phyloP scores from a whole-genome alignment of 2,797 vertebrate species.

The Sparus aurata region DNA sequence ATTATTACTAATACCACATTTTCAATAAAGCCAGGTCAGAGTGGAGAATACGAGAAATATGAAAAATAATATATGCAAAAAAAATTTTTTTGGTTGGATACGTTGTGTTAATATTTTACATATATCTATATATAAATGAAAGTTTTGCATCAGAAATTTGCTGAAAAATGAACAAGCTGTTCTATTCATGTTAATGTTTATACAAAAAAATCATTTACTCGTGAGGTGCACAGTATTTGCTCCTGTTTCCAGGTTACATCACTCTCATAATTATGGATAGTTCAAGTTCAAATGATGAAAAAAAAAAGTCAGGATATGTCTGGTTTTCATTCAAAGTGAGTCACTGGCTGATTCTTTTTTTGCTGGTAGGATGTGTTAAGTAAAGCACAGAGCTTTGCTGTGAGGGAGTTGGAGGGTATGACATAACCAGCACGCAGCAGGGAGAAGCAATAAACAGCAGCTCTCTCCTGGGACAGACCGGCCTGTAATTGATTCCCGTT shows the following conservation, averaged over 20 bases:
- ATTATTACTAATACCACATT: neutral
- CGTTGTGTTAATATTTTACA: neutral
- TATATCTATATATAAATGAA: no score
- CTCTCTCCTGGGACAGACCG: conserved; percentile 67
- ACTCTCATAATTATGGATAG: neutral
- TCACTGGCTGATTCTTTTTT: conserved; percentile 22
- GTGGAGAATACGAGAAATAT: neutral
- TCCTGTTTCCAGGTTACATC: neutral
- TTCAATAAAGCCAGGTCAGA: neutral
- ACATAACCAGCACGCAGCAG: conserved; percentile 81
- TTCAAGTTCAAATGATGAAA: neutral
- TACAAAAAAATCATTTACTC: neutral
- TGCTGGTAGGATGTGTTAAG: conserved; percentile 45
- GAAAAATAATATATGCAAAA: neutral
- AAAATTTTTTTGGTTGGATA: neutral
- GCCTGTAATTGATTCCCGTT: conserved; percentile 76
- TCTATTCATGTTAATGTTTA: neutral
- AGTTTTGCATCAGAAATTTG: neutral
- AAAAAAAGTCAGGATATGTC: conserved; percentile 11
- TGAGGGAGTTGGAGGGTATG: conserved; percentile 72
- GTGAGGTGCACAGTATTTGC: conserved; percentile 7
- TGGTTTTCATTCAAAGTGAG: conserved; percentile 28
- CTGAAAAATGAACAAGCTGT: no score
- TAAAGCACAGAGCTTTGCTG: conserved; percentile 59
- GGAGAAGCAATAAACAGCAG: conserved; percentile 77